Evolutionary conservation across 2,797 vertebrate species (phyloP), one percentile per base, ranked within the genome.

Genomic region (Ataeniobius toweri): DNA sequence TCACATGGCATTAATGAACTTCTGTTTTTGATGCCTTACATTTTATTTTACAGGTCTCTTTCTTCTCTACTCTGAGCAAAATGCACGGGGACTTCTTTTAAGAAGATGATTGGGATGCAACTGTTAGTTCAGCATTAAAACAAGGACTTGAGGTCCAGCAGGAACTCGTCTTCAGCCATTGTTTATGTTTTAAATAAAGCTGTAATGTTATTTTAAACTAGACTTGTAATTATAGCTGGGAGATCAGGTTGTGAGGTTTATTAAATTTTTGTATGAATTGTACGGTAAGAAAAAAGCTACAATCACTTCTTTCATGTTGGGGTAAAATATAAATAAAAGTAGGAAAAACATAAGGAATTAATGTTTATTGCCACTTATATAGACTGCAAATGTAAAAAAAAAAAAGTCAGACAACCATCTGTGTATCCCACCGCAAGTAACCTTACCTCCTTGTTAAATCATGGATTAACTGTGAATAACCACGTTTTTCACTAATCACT

Each of bases 1-100:
- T 50, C 9, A 73, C 8, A 2, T 6, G 28, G 20, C 3, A 3
- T 0, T 58, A 63, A 51, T 58, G 5, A 1, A 16, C 0, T 50
- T 6, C 0, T 74, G 65, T 16, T 10, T 82, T 24, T 31, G 14
- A n/a, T 70, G 36, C 2, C 41, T 39, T 0, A 4, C 1, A 0
- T 24, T 74, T 74, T 80, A 46, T 69, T 53, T 79, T 85, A 9
- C 91, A 96, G 95, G 86, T 88, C 90, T 41, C 67, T 95, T 5
- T 51, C 88, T 53, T 82, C 92, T 79, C 59, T 91, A 46, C 89
- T 95, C 71, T 93, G 89, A 95, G 71, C 71, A 48, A 14, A 58
- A 26, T 28, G 80, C 73, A 63, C 20, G 0, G 9, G 4, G 5
- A 53, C 77, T 36, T 79, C 51, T 1, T 77, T 67, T 75, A 84